Percentiles rank a stretch among this genome's conserved stretches.
Conservation (phyloP, 2,888 invertebrate genomes). For the Sicus ferrugineus region DNA sequence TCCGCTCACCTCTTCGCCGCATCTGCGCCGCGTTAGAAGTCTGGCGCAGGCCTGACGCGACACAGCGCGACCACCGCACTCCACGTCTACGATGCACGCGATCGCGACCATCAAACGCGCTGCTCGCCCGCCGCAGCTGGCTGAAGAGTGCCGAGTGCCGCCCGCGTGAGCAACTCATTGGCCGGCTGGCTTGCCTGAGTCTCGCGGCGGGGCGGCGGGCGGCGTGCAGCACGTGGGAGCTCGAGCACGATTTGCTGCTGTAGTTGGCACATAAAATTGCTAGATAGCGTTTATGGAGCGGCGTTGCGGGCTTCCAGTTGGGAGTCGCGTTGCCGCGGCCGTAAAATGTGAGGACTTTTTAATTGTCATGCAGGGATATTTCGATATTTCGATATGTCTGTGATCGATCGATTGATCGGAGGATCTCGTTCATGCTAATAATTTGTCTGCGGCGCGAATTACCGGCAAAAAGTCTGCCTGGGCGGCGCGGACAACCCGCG, state of each 20-base stretch:
- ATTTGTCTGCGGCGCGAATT: too few relatives aligned
- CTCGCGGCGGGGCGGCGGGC: background rate
- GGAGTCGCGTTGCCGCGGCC: too few relatives aligned
- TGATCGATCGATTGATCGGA: too few relatives aligned
- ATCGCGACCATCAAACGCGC: background rate
- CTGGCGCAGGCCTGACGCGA: background rate
- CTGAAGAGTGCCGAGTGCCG: background rate
- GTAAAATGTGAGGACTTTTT: too few relatives aligned
- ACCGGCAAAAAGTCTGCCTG: too few relatives aligned
- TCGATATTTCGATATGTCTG: too few relatives aligned
- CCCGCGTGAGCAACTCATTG: background rate
- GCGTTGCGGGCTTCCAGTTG: too few relatives aligned
- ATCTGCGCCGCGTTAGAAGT: background rate
- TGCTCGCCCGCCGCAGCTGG: background rate
- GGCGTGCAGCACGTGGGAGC: constrained; percentile 12
- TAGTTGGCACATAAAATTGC: background rate
- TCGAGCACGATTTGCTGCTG: background rate
- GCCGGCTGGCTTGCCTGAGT: background rate
- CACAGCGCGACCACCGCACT: background rate
- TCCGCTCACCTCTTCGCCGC: background rate
- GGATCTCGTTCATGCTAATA: too few relatives aligned
- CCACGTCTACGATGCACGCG: background rate
- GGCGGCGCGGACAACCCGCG: too few relatives aligned
- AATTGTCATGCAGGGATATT: too few relatives aligned
- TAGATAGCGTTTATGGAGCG: background rate